Conservation (phyloP, 2,113 vertebrate species). For the Crotophaga sulcirostris region DNA sequence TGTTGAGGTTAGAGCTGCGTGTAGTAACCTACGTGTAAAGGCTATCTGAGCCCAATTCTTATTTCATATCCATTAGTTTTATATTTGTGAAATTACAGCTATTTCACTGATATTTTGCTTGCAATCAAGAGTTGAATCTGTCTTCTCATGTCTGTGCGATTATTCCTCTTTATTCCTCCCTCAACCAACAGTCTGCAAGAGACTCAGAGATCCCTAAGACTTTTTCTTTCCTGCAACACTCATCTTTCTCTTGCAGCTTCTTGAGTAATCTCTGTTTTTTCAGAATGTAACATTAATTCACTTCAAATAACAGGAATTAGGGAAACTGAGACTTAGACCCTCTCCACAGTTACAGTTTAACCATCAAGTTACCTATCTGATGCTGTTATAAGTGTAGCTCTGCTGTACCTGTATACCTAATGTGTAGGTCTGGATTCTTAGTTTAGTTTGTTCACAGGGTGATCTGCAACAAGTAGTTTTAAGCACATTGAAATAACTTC, state of each 20-base stretch:
- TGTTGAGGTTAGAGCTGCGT: neutral
- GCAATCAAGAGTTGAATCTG: neutral
- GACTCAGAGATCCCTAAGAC: neutral
- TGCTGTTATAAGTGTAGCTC: rapidly evolving
- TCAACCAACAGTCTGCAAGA: neutral
- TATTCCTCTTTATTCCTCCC: neutral
- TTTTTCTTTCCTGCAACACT: neutral
- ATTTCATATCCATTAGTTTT: neutral
- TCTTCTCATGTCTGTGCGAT: neutral
- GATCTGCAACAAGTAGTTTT: neutral
- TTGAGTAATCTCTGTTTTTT: neutral
- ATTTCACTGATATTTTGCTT: neutral
- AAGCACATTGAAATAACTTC: neutral
- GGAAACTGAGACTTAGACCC: neutral
- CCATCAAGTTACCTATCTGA: neutral
- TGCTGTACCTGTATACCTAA: neutral
- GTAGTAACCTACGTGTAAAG: neutral
- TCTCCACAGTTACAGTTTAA: neutral
- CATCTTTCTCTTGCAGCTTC: neutral
- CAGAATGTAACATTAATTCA: neutral
- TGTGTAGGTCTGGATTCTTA: neutral
- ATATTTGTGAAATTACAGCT: neutral
- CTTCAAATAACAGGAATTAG: neutral
- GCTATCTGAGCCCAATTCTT: neutral
- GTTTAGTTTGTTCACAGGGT: neutral